These are phyloP conservation scores for Solen grandis DNA, from an alignment of 1,140 invertebrate species.

Conservation along the genomic window DNA sequence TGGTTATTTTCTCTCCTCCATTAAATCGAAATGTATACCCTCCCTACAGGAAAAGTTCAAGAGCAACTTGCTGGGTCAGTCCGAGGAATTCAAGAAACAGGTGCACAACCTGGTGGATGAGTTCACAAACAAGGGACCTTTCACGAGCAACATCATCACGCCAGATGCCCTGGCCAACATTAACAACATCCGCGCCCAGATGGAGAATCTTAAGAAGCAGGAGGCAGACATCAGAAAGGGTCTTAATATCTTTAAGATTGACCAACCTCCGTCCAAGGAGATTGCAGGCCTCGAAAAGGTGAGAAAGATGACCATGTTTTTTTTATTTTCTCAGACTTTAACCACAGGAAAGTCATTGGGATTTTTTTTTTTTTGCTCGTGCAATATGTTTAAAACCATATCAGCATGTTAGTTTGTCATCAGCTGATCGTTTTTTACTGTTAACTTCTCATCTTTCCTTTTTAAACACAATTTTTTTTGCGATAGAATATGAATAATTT, in stretches of 20 bases:
- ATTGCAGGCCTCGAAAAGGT: conserved; percentile 87
- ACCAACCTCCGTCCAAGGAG: conserved; percentile 86
- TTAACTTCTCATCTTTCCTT: no score
- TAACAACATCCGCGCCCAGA: conserved; percentile 83
- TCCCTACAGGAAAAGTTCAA: conserved; percentile 87
- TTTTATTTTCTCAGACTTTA: no score
- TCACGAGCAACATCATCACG: conserved; percentile 81
- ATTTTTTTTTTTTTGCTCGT: no score
- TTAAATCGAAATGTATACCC: no score
- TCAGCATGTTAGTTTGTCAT: no score
- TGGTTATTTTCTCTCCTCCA: no score
- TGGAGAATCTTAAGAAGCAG: conserved; percentile 84
- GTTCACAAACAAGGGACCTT: conserved; percentile 84
- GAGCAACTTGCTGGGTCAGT: conserved; percentile 85
- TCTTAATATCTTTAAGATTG: conserved; percentile 88
- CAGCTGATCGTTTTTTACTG: no score
- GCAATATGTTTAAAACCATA: neutral
- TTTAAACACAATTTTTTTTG: no score
- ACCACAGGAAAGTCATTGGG: no score
- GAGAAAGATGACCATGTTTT: conserved; percentile 24
- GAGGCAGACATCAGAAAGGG: conserved; percentile 86
- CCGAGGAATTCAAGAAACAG: conserved; percentile 85
- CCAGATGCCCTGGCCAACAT: conserved; percentile 86
- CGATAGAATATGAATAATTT: no score
- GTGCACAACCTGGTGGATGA: conserved; percentile 84